Evolutionary conservation across 92 coral and sea anemone species (phyloP), one percentile per base, ranked within the genome.

Genomic region (Hydrozoanthus gracilis): DNA sequence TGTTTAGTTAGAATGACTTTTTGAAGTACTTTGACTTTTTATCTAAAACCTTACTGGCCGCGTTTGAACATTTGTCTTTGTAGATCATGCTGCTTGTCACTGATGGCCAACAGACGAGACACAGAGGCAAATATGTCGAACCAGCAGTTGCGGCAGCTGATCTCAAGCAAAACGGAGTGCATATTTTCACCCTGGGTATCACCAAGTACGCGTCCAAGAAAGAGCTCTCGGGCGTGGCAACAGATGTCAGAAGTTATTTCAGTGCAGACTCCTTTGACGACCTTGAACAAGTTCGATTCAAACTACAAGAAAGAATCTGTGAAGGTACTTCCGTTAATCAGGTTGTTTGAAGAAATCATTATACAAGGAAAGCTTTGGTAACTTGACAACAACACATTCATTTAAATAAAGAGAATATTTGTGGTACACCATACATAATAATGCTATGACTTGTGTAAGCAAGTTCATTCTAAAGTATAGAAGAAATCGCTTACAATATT

Each of bases 231-330:
- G 85, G 15, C 20, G 62, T 80, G 61, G 74, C 85, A 3, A 46
- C 85, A 35, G 48, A 80, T 66, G 35, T 39, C 5, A 65, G 27
- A 35, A 80, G 61, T 80, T 73, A 64, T 35, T 80, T 80, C 47
- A 65, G 15, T 80, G 61, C 75, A 45, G 27, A 65, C 20, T 80
- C 85, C 18, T 80, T 80, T 65, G 85, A 80, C 64, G 85, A 80
- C 20, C 85, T 80, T n/a, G 55, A 27, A 65, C 73, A 70, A 80
- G 45, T 80, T 49, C 72, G 16, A 49, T 27, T 13, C 48, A 47
- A 0, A 18, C 11, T 80, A 48, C 48, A 67, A 67, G 72, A 17
- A 4, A 66, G 51, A 66, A 64, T 80, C 9, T 80, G 85, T 58
- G 13, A 80, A 80, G 85, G 85, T 80, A 80, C 77, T 72, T 3